phyloP scores from a whole-genome alignment of 2,888 invertebrate species.

The Rhaphigaster nebulosa region DNA sequence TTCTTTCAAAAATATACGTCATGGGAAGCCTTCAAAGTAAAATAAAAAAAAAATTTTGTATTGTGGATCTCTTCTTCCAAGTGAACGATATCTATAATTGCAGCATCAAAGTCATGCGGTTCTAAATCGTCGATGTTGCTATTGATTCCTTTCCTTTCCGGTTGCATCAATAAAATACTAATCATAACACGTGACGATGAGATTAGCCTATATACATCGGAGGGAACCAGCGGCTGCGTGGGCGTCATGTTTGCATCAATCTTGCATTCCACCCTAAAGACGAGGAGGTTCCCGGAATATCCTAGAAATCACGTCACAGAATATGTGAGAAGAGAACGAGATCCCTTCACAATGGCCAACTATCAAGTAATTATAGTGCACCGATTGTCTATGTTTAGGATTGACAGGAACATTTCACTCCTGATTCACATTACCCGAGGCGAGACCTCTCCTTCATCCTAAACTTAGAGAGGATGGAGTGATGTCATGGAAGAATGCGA shows the following conservation, averaged over 20 bases:
- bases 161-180: not conserved
- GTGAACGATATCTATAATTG: no score
- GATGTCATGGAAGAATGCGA: constrained; percentile 4
- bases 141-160: not conserved
- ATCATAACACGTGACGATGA: not conserved
- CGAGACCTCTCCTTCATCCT: not conserved
- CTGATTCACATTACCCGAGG: constrained; percentile 3
- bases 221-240: not conserved
- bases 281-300: constrained; percentile 1
- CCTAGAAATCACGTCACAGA: not conserved
- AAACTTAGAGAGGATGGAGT: not conserved
- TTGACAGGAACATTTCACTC: not conserved
- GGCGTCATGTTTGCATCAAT: constrained; percentile 4
- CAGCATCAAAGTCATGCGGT: no score
- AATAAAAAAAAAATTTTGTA: no score
- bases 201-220: not conserved
- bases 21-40: no score
- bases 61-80: no score
- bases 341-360: not conserved
- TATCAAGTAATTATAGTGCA: not conserved
- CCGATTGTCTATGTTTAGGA: not conserved
- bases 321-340: not conserved
- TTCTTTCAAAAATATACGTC: no score
- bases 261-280: constrained; percentile 5
- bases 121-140: not conserved